A percentile compares a stretch with the other conserved stretches of the same genome.
Conservation (phyloP, 1,140 invertebrate genomes). For the Trichomalopsis sarcophagae region DNA sequence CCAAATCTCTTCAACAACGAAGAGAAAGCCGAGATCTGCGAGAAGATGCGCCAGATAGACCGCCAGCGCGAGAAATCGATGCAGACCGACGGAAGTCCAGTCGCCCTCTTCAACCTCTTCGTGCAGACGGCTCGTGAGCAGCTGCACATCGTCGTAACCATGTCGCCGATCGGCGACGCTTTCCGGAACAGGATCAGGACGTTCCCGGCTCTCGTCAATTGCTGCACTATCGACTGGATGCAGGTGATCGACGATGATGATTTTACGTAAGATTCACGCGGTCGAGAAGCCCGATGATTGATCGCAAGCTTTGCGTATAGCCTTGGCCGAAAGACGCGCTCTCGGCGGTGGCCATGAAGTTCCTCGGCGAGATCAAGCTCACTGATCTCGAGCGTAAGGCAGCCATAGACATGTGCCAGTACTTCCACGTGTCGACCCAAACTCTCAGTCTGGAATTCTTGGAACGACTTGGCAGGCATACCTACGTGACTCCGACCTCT, state of each 20-base stretch:
- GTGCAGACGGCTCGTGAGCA: constrained; percentile 92
- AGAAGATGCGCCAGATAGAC: constrained; percentile 95
- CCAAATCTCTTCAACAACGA: constrained; percentile 93
- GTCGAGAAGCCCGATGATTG: neutral
- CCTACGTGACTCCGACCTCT: constrained; percentile 96
- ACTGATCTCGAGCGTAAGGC: constrained; percentile 82
- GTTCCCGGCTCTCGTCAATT: constrained; percentile 96
- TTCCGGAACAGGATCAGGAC: constrained; percentile 92
- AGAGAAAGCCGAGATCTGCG: constrained; percentile 94
- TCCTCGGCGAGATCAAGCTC: constrained; percentile 90
- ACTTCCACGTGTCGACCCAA: constrained; percentile 91
- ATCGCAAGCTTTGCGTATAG: constrained; percentile 66
- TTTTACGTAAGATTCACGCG: no score
- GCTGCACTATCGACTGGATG: constrained; percentile 98
- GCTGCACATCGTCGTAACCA: constrained; percentile 92
- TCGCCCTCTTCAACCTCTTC: constrained; percentile 95
- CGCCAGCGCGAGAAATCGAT: constrained; percentile 91
- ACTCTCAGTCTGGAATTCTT: constrained; percentile 84
- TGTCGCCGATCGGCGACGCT: constrained; percentile 91
- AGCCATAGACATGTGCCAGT: constrained; percentile 92
- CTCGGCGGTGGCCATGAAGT: constrained; percentile 91
- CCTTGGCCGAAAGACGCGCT: constrained; percentile 96
- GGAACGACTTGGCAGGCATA: constrained; percentile 83
- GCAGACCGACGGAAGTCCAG: constrained; percentile 93
- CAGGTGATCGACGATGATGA: constrained; percentile 78